Base-by-base conservation (phyloP, 1,140 invertebrate genomes). In the Bombus confusus region DNA sequence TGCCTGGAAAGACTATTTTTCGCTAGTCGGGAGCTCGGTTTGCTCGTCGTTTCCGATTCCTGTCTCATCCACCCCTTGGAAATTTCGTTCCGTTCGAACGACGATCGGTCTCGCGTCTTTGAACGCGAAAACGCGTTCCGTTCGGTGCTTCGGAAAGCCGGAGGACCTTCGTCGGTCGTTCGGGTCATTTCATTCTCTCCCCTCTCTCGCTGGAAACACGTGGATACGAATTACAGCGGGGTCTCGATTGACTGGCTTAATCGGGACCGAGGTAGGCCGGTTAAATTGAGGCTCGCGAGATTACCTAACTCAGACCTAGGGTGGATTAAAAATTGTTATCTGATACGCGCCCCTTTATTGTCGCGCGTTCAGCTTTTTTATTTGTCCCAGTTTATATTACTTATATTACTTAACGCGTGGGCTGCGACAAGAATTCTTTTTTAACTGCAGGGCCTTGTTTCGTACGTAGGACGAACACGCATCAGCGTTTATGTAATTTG, bases 61-160 rank as follows among this genome's bases (percentile, higher is more conserved):
- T n/a, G 41, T 37, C 47, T 52, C 47, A 52, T 52, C 57, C 71
- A 13, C 25, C 59, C 73, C 59, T 78, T 77, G 74, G 62, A 83
- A 59, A 68, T 69, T 78, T 69, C 74, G 64, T 78, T 83, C 74
- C 64, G 64, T 59, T 66, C 59, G 39, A 82, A 47, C 71, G 57
- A 31, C 52, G 80, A 75, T 82, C n/a, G 41, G 80, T 83, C 59
- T 75, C 80, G 80, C 41, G 72, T 66, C 59, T 82, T 82, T 82
- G 72, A 76, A 76, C 72, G 72, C 37, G 80, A 62, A 80, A 71
- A 80, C 78, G 41, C 57, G 75, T 62, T 41, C 25, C 37, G 57
- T 18, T 31, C 52, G 75, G 12, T 41, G 52, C 37, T 43, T 72
- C 28, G 10, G 25, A 41, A 41, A 41, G 25, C 22, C n/a, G 73